Percentiles rank a stretch among this genome's conserved stretches.
Evolutionary conservation across 2,888 invertebrate genomes (phyloP).

Genomic region (Lissocephala sabroskyi): DNA sequence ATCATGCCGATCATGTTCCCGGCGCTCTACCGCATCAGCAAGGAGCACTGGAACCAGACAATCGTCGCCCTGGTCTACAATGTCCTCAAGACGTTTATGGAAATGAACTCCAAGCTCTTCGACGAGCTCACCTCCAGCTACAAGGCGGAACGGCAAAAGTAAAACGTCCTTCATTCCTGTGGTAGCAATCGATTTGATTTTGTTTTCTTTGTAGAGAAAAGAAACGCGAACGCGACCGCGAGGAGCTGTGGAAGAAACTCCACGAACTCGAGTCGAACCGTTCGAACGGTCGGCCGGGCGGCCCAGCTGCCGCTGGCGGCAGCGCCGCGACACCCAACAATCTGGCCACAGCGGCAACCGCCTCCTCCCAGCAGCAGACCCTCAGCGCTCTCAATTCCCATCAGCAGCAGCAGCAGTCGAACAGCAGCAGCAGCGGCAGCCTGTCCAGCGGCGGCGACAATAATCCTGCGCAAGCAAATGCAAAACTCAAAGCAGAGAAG

Average conservation of each 20-base stretch:
- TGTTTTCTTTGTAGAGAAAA: constrained; percentile 68
- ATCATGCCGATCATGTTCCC: constrained; percentile 98
- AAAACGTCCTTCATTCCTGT: constrained; percentile 29
- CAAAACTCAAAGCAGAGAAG: constrained; percentile 63
- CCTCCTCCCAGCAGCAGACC: constrained; percentile 35
- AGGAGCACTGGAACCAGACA: constrained; percentile 97
- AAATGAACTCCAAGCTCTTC: constrained; percentile 96
- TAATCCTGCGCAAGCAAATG: constrained; percentile 67
- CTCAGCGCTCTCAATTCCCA: constrained; percentile 53
- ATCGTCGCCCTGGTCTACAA: constrained; percentile 96
- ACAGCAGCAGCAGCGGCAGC: constrained; percentile 62
- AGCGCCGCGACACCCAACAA: constrained; percentile 47
- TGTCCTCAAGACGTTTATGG: constrained; percentile 96
- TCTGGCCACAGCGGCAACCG: constrained; percentile 31
- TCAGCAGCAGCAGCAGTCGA: constrained; percentile 67
- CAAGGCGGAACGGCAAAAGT: constrained; percentile 99
- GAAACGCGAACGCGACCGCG: constrained; percentile 90
- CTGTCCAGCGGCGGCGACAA: constrained; percentile 62
- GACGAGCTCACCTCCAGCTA: constrained; percentile 98
- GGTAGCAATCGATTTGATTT: too few species aligned
- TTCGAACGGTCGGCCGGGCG: constrained; percentile 62
- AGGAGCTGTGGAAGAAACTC: constrained; percentile 97
- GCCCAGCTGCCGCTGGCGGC: constrained; percentile 56
- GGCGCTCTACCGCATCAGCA: constrained; percentile 92
- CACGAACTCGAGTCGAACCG: constrained; percentile 88